Evolutionary conservation across 2,113 vertebrate genomes (phyloP).

Genomic region (Vireo altiloquus): DNA sequence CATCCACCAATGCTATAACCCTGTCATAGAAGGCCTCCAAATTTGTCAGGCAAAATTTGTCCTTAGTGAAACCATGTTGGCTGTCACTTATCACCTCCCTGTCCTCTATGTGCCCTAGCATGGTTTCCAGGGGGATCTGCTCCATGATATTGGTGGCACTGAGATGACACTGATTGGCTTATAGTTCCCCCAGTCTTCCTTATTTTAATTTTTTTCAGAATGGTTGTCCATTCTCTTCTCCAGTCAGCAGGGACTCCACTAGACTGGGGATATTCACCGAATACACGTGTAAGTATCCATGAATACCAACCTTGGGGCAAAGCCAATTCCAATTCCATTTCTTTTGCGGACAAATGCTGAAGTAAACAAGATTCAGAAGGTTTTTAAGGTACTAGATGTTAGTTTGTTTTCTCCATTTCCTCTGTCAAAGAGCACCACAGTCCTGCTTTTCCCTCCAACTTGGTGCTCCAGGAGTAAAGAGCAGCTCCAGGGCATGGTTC

Average conservation of each 20-base stretch:
- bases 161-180: not conserved
- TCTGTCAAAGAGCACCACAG: not conserved
- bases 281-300: not conserved
- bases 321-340: not conserved
- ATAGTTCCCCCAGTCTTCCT: not conserved
- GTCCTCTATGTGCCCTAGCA: not conserved
- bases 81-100: not conserved
- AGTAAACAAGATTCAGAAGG: not conserved
- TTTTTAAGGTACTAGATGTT: not conserved
- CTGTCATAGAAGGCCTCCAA: not conserved
- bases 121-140: not conserved
- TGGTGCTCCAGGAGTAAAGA: not conserved
- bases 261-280: not conserved
- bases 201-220: not conserved
- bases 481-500: not conserved
- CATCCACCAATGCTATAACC: not conserved
- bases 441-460: not conserved
- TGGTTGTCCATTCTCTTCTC: not conserved
- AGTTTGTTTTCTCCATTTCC: not conserved
- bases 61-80: not conserved
- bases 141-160: not conserved
- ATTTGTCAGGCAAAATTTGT: not conserved
- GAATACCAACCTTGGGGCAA: not conserved
- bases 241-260: not conserved
- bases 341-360: not conserved